These are phyloP conservation scores for Plectus sambesii DNA, from an alignment of 1,140 invertebrate species.

Conservation along the genomic window DNA sequence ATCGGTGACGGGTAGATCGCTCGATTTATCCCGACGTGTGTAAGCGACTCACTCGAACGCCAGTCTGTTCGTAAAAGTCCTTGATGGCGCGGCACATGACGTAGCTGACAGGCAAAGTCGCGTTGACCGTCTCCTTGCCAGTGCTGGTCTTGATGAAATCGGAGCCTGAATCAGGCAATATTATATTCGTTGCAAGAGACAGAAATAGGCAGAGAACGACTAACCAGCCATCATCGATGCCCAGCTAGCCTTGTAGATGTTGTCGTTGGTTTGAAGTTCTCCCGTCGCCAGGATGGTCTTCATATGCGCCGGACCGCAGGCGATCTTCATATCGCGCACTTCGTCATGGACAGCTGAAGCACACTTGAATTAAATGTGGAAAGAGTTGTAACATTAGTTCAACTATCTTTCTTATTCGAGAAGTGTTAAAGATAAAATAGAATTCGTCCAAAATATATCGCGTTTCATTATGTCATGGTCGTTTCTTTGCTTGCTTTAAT, in stretches of 20 bases:
- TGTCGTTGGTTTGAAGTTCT: conserved; percentile 71
- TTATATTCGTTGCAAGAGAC: conserved; percentile 1
- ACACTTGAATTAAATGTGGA: too few relatives aligned
- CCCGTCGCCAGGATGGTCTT: conserved; percentile 90
- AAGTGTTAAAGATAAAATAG: too few relatives aligned
- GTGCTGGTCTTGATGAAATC: conserved; percentile 99
- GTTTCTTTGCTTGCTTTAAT: too few relatives aligned
- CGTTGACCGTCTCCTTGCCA: conserved; percentile 89
- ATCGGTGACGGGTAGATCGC: too few relatives aligned
- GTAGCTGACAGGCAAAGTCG: conserved; percentile 73
- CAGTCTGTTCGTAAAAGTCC: conserved; percentile 62
- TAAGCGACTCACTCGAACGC: conserved; percentile 44
- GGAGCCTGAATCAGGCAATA: conserved; percentile 55
- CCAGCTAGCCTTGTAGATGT: conserved; percentile 80
- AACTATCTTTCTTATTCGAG: too few relatives aligned
- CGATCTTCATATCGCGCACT: conserved; percentile 59
- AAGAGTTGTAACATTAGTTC: too few relatives aligned
- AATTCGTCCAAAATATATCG: too few relatives aligned
- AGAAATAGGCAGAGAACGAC: conserved; percentile 11
- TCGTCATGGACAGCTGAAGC: conserved; percentile 66
- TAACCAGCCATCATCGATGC: conserved; percentile 76
- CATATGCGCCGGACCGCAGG: conserved; percentile 68
- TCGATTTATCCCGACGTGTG: too few relatives aligned
- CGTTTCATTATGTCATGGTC: too few relatives aligned
- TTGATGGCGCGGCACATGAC: conserved; percentile 87